Evolutionary conservation across 2,113 vertebrate species (phyloP).

Genomic region (Gracilinanus agilis): DNA sequence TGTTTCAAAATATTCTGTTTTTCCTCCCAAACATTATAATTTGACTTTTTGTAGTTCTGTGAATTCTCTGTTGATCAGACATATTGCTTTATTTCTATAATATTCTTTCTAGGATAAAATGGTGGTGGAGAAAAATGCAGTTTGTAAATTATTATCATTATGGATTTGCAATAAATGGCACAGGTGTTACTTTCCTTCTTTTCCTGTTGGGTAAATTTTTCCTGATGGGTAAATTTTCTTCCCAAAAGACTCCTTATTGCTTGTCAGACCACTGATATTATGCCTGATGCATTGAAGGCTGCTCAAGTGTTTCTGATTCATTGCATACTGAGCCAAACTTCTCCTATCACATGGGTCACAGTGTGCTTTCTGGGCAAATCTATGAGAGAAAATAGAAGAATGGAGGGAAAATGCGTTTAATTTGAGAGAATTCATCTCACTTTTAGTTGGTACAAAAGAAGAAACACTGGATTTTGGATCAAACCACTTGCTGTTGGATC

Average conservation of each 20-base stretch:
- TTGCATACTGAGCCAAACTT: background rate
- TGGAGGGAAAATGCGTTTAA: background rate
- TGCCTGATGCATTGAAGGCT: background rate
- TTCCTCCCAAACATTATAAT: conserved; percentile 10
- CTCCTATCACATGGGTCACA: background rate
- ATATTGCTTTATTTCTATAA: background rate
- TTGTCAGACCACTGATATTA: background rate
- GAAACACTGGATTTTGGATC: no score
- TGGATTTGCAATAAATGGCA: background rate
- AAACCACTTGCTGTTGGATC: no score
- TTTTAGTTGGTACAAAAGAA: no score
- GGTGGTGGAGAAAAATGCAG: background rate
- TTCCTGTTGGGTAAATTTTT: background rate
- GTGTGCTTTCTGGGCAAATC: background rate
- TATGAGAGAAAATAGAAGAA: background rate
- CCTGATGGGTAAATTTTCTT: background rate
- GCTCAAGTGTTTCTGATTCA: background rate
- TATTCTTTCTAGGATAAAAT: conserved; percentile 5
- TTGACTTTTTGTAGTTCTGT: conserved; percentile 30
- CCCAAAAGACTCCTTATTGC: background rate
- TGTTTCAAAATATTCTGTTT: conserved; percentile 7
- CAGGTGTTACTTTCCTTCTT: background rate
- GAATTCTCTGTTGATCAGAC: background rate
- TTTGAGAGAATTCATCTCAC: background rate
- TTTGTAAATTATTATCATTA: background rate